Evolutionary conservation across 30 jellyfish, hydroid and myxozoan genomes (phyloP), one percentile per base, ranked within the genome.

Genomic region (Catostylus mosaicus): DNA sequence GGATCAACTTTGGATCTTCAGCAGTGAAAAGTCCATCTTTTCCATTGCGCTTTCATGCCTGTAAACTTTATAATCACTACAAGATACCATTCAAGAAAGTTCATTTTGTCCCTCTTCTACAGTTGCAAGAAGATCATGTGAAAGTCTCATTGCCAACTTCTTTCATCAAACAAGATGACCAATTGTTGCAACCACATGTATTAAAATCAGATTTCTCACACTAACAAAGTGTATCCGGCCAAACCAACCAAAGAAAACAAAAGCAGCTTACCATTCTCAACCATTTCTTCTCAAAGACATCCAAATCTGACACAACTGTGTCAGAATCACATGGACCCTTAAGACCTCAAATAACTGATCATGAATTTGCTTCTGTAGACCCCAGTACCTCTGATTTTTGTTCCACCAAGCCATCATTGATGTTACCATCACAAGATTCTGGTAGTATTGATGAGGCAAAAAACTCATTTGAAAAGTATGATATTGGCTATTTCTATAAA

Each of bases 31-130:
- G 47, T 70, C 3, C 83, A 70, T 23, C 7, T 70, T 27, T 70
- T 70, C 47, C n/a, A 46, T 24, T 77, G 89, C 23, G 69, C 89
- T 31, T 11, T 22, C 2, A 38, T 54, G 64, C 89, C 89, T 1
- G 1, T 61, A 1, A 67, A 61, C 2, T 59, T 30, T 31, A 6
- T 61, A 2, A 1, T 23, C n/a, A 26, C 89, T 0, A 1, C 34
- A 61, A 30, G 7, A 10, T 56, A 0, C 70, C 71, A 0, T 32
- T 10, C 40, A 34, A 57, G 5, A 77, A 56, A 34, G 60, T 26
- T 31, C 80, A 77, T 60, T 77, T 34, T 60, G 81, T 54, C 37
- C 89, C 89, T 6, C 43, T 77, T 6, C 16, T 43, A 16, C 16
- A 9, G 8, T 16, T 16, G 8, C 14, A 43, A 16, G 8, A 6